Evolutionary conservation across 2,797 vertebrate genomes (phyloP).

Genomic region (Peromyscus melanophrys): DNA sequence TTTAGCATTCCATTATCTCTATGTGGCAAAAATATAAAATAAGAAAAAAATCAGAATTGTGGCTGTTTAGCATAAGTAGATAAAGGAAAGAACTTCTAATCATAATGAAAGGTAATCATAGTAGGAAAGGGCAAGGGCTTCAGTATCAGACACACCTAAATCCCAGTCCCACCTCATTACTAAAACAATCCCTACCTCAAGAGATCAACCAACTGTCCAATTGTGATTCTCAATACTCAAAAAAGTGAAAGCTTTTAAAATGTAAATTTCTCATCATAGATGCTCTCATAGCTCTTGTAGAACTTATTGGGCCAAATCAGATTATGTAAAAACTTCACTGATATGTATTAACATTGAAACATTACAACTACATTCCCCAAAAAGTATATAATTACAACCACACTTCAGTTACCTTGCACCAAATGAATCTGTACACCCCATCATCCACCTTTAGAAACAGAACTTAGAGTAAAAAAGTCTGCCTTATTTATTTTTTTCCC

Average conservation of each 20-base stretch:
- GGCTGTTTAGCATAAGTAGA: slow-evolving; percentile 16
- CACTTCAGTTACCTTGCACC: neutral
- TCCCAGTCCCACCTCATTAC: neutral
- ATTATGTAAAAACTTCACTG: neutral
- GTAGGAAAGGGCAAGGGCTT: neutral
- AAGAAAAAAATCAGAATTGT: slow-evolving; percentile 58
- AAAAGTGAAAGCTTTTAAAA: slow-evolving; percentile 3
- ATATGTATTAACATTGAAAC: slow-evolving; percentile 31
- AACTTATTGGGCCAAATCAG: neutral
- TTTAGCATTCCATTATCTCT: slow-evolving; percentile 8
- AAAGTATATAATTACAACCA: neutral
- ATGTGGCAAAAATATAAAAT: slow-evolving; percentile 48
- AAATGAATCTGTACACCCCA: slow-evolving; percentile 41
- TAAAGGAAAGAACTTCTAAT: slow-evolving; percentile 13
- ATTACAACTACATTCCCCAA: neutral
- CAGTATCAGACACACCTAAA: slow-evolving; percentile 4
- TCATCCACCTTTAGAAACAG: slow-evolving; percentile 30
- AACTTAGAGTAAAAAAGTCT: neutral
- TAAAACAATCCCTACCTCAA: neutral
- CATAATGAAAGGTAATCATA: neutral
- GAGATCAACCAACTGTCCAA: neutral
- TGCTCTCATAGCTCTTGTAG: neutral
- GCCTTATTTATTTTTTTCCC: neutral
- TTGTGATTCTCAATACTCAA: neutral
- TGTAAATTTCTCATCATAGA: slow-evolving; percentile 6